phyloP scores from a whole-genome alignment of 2,797 vertebrate species.

The Falco naumanni region DNA sequence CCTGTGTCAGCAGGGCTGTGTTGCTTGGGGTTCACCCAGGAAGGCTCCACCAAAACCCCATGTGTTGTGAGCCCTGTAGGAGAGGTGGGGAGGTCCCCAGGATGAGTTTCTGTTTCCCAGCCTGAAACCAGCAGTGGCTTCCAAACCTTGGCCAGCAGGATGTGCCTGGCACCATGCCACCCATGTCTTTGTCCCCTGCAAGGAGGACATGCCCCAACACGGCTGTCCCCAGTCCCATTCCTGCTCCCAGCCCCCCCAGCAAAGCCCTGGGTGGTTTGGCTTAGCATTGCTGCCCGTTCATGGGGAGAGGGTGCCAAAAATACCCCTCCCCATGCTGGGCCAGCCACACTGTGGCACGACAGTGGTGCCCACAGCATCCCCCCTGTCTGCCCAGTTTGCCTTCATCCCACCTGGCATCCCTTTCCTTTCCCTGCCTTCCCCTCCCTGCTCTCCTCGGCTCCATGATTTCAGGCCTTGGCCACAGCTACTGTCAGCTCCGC shows the following conservation, averaged over 20 bases:
- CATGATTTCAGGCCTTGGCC: background rate
- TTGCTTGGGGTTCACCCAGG: accelerated
- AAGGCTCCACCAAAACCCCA: background rate
- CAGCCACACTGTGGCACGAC: accelerated
- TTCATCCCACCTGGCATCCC: accelerated
- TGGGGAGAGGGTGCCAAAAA: accelerated
- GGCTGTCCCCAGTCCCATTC: accelerated
- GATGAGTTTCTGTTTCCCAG: background rate
- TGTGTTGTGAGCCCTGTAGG: accelerated
- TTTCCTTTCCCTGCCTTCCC: background rate
- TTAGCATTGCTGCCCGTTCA: background rate
- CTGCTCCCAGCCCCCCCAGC: background rate
- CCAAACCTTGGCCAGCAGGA: background rate
- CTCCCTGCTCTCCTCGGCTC: background rate
- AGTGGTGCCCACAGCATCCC: background rate
- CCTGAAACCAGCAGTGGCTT: accelerated
- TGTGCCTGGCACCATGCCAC: accelerated
- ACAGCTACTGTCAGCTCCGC: background rate
- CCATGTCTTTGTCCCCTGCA: accelerated
- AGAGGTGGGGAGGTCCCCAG: background rate
- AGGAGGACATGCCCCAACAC: accelerated
- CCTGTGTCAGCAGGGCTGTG: background rate
- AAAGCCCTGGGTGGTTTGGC: background rate
- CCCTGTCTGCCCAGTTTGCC: accelerated
- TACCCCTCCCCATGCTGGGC: accelerated